Evolutionary conservation across 2,113 vertebrate genomes (phyloP).

Genomic region (Triplophysa rosa): DNA sequence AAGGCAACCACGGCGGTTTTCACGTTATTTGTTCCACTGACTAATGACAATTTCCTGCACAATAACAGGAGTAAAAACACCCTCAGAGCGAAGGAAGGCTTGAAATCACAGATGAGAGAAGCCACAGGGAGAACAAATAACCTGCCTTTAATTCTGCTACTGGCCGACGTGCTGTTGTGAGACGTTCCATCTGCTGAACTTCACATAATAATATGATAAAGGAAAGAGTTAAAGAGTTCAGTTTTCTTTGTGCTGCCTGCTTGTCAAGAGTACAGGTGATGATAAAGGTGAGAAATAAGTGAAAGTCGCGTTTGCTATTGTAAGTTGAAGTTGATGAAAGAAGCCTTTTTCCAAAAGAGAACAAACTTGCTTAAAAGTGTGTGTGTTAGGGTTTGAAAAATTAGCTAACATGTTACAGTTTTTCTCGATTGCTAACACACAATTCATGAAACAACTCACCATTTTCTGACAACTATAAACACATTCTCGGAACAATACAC

Average conservation of each 20-base stretch:
- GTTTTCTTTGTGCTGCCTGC: not conserved
- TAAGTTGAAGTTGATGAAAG: not conserved
- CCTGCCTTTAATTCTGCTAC: conserved; percentile 69
- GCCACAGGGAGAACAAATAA: conserved; percentile 75
- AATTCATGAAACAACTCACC: too few relatives aligned
- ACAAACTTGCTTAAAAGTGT: not conserved
- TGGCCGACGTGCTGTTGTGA: conserved; percentile 64
- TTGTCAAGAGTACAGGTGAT: not conserved
- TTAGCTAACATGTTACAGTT: too few relatives aligned
- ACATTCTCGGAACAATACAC: too few relatives aligned
- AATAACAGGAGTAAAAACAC: conserved; percentile 78
- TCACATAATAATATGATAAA: conserved; percentile 49
- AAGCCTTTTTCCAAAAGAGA: not conserved
- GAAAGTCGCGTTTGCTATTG: not conserved
- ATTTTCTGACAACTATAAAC: too few relatives aligned
- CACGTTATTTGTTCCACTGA: conserved; percentile 83
- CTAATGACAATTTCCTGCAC: conserved; percentile 84
- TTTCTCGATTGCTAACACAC: too few relatives aligned
- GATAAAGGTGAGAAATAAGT: not conserved
- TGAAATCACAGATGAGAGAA: conserved; percentile 73
- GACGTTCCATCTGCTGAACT: conserved; percentile 52
- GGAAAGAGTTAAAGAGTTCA: not conserved
- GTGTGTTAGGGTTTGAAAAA: not conserved
- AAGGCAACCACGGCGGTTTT: conserved; percentile 78
- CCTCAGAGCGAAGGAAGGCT: conserved; percentile 76